phyloP scores from a whole-genome alignment of 2,113 vertebrate species.

The Chaetodon auriga region DNA sequence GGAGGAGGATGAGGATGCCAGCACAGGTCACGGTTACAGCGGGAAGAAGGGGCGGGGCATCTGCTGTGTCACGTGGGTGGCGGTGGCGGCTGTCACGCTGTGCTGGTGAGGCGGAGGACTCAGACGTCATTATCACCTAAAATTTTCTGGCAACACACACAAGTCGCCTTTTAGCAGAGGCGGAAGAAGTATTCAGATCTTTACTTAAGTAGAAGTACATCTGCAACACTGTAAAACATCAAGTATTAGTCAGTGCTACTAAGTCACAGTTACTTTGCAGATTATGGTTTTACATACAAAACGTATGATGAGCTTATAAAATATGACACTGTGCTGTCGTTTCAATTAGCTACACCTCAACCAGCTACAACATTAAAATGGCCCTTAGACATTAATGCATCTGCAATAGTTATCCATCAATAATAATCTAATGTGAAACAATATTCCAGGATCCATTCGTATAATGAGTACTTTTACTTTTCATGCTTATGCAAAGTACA shows the following conservation, averaged over 20 bases:
- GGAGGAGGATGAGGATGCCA: constrained; percentile 85
- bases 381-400: not conserved
- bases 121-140: not conserved
- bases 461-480: not conserved
- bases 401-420: not conserved
- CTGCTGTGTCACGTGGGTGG: constrained; percentile 93
- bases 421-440: not conserved
- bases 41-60: constrained; percentile 87
- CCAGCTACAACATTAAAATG: not conserved
- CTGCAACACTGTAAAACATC: too few relatives aligned
- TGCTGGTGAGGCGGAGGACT: constrained; percentile 87
- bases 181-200: not conserved
- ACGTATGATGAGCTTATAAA: too few relatives aligned
- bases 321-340: too few relatives aligned
- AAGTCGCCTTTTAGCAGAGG: not conserved
- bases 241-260: not conserved
- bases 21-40: constrained; percentile 84
- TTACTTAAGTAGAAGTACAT: not conserved
- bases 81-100: constrained; percentile 89
- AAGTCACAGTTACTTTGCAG: too few relatives aligned
- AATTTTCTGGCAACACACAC: constrained; percentile 1
- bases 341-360: not conserved
- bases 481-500: not conserved
- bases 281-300: too few relatives aligned
- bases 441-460: not conserved